Evolutionary conservation across 2,888 invertebrate genomes (phyloP).

Genomic region (Pandemis cinnamomeana): DNA sequence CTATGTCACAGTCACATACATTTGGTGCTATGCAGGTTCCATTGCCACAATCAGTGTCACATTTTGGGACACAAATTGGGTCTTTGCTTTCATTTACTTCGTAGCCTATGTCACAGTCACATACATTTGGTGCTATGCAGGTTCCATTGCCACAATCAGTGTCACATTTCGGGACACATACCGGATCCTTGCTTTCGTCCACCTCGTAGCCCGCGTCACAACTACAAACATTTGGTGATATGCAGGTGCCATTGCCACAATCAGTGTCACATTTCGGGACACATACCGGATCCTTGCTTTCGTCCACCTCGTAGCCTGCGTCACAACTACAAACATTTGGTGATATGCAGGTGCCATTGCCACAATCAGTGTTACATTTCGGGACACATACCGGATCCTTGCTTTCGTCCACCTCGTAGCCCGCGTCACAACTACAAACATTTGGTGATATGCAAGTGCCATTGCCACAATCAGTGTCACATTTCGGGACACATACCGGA

Average conservation of each 20-base stretch:
- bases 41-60: conserved; percentile 68
- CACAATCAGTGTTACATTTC: background rate
- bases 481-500: conserved; percentile 47
- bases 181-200: background rate
- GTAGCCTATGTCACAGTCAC: background rate
- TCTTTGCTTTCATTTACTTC: conserved; percentile 6
- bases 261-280: conserved; percentile 48
- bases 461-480: conserved; percentile 53
- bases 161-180: background rate
- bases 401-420: background rate
- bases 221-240: background rate
- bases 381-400: background rate
- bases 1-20: conserved; percentile 68
- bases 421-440: background rate
- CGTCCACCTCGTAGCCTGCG: conserved; percentile 40
- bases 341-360: conserved; percentile 12
- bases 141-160: background rate
- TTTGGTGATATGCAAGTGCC: conserved; percentile 53
- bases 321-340: background rate
- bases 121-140: background rate
- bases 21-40: conserved; percentile 75
- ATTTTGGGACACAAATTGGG: conserved; percentile 68
- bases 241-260: conserved; percentile 63
- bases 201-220: background rate
- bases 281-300: conserved; percentile 36